Evolutionary conservation across 1,140 invertebrate genomes (phyloP), one percentile per base, ranked within the genome.

Genomic region (Teleogryllus occipitalis): DNA sequence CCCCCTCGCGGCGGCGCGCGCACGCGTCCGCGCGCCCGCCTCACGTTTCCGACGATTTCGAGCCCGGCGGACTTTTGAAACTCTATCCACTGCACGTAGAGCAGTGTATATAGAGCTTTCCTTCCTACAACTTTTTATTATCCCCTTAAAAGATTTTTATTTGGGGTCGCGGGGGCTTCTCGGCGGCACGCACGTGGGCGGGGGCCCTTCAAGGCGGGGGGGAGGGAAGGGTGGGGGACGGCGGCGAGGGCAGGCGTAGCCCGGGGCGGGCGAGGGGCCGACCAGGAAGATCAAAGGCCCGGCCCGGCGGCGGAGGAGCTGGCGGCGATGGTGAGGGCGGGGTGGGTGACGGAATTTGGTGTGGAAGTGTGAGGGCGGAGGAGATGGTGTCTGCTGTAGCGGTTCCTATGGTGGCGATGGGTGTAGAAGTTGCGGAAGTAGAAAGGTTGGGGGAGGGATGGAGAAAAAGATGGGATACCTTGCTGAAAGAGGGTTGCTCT

Each of bases 101-200:
- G 10, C 54, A 65, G 54, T 65, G 54, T 65, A 65, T 65, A 65
- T 65, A 65, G 54, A 65, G 54, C 54, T 18, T 65, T 65, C 54
- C 54, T 65, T 65, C 54, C 54, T 65, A 18, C 54, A 65, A 65
- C 54, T 65, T 65, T 65, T 65, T 65, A 65, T 65, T 65, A 65
- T 65, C 54, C 54, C 54, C 54, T 65, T 65, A 65, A 65, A 65
- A 65, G 54, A 65, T 65, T 65, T 65, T 65, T 65, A 65, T 65
- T 65, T 65, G 54, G 54, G 54, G 54, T 65, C 54, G 54, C 54
- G 54, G 54, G 54, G 18, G 54, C 54, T 65, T 65, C 18, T 65
- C 54, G 54, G 10, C 54, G 54, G 54, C 54, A 65, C 54, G 54
- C 54, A 65, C 54, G 54, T 10, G 10, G 54, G 54, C 54, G 54